Conservation (phyloP, 2,888 invertebrate species). For the Saturnia pavonia region DNA sequence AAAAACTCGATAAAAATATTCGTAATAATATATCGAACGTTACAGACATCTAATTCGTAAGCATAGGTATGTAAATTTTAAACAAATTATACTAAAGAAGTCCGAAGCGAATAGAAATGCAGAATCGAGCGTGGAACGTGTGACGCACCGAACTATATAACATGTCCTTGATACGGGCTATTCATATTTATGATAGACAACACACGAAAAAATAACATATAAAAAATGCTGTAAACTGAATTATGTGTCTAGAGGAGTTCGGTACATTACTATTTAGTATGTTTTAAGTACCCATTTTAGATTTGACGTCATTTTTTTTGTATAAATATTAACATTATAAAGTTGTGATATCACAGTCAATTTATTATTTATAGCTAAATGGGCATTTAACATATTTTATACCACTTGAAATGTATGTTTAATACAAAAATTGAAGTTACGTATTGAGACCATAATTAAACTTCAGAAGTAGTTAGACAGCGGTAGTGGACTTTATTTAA, state of each 20-base stretch:
- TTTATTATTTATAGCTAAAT: not conserved
- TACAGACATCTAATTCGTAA: conserved; percentile 10
- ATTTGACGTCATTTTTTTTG: not conserved
- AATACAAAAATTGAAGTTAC: no score
- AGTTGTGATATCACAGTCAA: not conserved
- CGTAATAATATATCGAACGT: not conserved
- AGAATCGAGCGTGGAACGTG: conserved; percentile 37
- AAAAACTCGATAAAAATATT: not conserved
- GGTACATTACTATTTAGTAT: conserved; percentile 7
- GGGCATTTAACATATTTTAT: no score
- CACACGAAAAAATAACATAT: conserved; percentile 26
- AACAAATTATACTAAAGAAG: conserved; percentile 30
- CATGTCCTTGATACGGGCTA: conserved; percentile 54
- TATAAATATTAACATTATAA: not conserved
- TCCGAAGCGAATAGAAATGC: conserved; percentile 36
- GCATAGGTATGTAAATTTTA: conserved; percentile 15
- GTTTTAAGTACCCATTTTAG: not conserved
- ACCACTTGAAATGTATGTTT: no score
- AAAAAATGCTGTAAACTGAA: conserved; percentile 17
- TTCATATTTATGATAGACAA: conserved; percentile 57
- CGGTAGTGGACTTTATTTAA: not conserved
- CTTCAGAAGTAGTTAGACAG: not conserved
- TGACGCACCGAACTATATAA: conserved; percentile 49
- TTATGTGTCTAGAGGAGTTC: conserved; percentile 14
- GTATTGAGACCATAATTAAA: not conserved